Conservation (phyloP, 2,888 invertebrate species). For the Autographa gamma region DNA sequence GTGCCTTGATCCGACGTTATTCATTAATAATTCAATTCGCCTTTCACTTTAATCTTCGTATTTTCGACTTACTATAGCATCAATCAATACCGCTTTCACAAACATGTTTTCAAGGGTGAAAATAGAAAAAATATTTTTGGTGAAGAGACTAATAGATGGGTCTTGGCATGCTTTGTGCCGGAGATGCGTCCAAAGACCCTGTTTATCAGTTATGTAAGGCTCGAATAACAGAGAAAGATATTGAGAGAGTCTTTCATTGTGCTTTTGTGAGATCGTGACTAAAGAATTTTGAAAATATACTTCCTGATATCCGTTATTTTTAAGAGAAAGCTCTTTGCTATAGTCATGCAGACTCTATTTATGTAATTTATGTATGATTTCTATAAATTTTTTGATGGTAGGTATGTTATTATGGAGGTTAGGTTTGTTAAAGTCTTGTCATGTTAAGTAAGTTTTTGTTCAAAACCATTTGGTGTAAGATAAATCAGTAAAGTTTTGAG, state of each 20-base stretch:
- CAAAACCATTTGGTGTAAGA: too few relatives aligned
- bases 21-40: conserved; percentile 50
- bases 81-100: conserved; percentile 72
- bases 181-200: conserved; percentile 51
- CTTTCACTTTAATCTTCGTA: conserved; percentile 58
- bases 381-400: too few relatives aligned
- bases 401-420: too few relatives aligned
- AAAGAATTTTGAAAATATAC: conserved; percentile 6
- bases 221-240: conserved; percentile 39
- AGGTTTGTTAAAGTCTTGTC: too few relatives aligned
- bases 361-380: too few relatives aligned
- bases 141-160: conserved; percentile 65
- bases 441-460: too few relatives aligned
- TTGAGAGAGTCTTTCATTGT: conserved; percentile 25
- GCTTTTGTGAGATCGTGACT: conserved; percentile 26
- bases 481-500: too few relatives aligned
- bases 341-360: too few relatives aligned
- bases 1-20: conserved; percentile 27
- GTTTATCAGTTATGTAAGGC: conserved; percentile 49
- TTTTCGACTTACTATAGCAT: conserved; percentile 64
- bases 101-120: conserved; percentile 76
- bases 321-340: background rate
- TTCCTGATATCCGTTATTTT: background rate
- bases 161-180: conserved; percentile 61
- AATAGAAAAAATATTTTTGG: conserved; percentile 63